Evolutionary conservation across 2,888 invertebrate genomes (phyloP).

Genomic region (Drosophila lacicola): DNA sequence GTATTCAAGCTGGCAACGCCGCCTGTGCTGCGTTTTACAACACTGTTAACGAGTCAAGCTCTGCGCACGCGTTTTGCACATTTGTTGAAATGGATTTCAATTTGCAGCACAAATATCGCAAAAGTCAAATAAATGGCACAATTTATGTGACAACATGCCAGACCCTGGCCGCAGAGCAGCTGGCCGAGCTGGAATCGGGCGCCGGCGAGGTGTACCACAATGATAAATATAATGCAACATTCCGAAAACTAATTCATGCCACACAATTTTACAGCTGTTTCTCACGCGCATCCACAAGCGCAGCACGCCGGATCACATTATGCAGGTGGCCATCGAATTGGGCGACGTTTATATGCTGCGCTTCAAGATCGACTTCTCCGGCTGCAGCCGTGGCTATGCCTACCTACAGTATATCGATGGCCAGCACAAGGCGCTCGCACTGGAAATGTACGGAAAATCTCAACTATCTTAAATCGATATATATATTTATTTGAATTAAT

Average conservation of each 20-base stretch:
- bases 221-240: no score
- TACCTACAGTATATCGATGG: slow-evolving; percentile 77
- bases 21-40: neutral
- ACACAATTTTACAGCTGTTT: slow-evolving; percentile 46
- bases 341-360: slow-evolving; percentile 78
- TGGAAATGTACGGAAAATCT: slow-evolving; percentile 53
- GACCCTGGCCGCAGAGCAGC: slow-evolving; percentile 22
- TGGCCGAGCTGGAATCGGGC: slow-evolving; percentile 61
- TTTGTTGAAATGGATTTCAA: slow-evolving; percentile 20
- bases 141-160: slow-evolving; percentile 60
- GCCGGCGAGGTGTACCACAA: slow-evolving; percentile 71
- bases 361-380: slow-evolving; percentile 74
- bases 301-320: slow-evolving; percentile 51
- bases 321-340: slow-evolving; percentile 60
- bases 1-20: slow-evolving; percentile 15
- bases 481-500: neutral
- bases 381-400: slow-evolving; percentile 75
- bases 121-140: slow-evolving; percentile 76
- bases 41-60: neutral
- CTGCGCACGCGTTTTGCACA: slow-evolving; percentile 33
- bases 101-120: slow-evolving; percentile 22
- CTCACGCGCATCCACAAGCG: slow-evolving; percentile 43
- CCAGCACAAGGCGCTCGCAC: slow-evolving; percentile 40
- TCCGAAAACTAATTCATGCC: no score
- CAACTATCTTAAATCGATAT: neutral